Evolutionary conservation across 2,113 vertebrate species (phyloP).

Genomic region (Gulo gulo): DNA sequence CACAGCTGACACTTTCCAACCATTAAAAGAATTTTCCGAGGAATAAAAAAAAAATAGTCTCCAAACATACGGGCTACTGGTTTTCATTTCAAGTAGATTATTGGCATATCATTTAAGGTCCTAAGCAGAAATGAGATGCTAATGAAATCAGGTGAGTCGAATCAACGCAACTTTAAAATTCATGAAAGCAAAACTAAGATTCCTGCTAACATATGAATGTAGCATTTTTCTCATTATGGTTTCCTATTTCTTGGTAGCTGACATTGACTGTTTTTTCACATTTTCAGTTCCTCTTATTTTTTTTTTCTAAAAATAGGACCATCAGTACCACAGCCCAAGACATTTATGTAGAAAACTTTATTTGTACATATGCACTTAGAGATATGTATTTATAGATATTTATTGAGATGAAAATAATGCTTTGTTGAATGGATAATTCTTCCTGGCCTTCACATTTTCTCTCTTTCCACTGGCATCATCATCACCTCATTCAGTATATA

Average conservation of each 20-base stretch:
- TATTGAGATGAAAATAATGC: background rate
- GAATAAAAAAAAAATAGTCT: background rate
- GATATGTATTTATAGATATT: background rate
- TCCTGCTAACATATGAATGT: slow-evolving; percentile 1
- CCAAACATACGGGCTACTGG: slow-evolving; percentile 15
- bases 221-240: slow-evolving; percentile 49
- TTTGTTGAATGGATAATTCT: background rate
- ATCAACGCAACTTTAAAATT: slow-evolving; percentile 52
- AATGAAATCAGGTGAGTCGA: slow-evolving; percentile 42
- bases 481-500: background rate
- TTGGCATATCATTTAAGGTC: slow-evolving; percentile 32
- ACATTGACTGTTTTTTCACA: slow-evolving; percentile 15
- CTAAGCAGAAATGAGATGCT: slow-evolving; percentile 35
- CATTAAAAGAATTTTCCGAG: slow-evolving; percentile 33
- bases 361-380: background rate
- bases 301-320: slow-evolving; percentile 21
- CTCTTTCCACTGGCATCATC: background rate
- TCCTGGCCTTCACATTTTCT: background rate
- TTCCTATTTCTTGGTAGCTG: slow-evolving; percentile 29
- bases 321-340: background rate
- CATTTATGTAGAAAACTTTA: background rate
- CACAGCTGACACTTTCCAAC: slow-evolving; percentile 33
- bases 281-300: slow-evolving; percentile 1
- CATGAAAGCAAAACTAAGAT: slow-evolving; percentile 51
- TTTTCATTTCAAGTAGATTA: slow-evolving; percentile 45